Evolutionary conservation across 2,888 invertebrate genomes (phyloP), one percentile per base, ranked within the genome.

Genomic region (Epistrophe eligans): DNA sequence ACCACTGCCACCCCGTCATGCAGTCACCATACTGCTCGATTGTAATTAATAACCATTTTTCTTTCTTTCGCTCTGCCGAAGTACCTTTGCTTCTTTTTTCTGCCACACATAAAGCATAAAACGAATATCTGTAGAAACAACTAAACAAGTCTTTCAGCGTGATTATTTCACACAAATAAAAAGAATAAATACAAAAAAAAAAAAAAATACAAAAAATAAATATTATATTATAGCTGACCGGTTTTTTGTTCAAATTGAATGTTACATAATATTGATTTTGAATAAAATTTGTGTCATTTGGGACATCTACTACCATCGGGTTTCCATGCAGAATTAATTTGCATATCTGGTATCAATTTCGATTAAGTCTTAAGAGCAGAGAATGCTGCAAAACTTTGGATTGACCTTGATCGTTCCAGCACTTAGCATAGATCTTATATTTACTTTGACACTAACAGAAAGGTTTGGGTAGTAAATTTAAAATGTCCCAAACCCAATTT

Each of bases 201-300:
- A 62, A 62, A 48, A 28, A 1, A 24, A 24, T n/a, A n/a, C n/a
- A 77, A 57, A 57, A 60, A 62, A 55, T 17, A 77, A 62, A 81
- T 67, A 81, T 57, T 66, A 77, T 76, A 72, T 52, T 43, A 67
- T 60, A 71, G 79, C 70, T 71, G 79, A 82, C 79, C 87, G 79
- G 83, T 87, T 87, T 83, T 70, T 71, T 72, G 73, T 58, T 74
- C 64, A 64, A 80, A 79, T 79, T 74, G 77, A 79, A 67, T 76
- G 66, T 87, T 87, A 79, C 87, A 87, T 87, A 87, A 87, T 82
- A 17, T 32, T 66, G 70, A 60, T 71, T 82, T 82, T 87, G 60
- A 83, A 76, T 87, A 79, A 74, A 87, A 85, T 77, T 85, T 77
- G 77, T 80, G 70, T 58, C 66, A 76, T 66, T 87, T 76, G 43